Evolutionary conservation across 2,888 invertebrate species (phyloP).

Genomic region (Atethmia centrago): DNA sequence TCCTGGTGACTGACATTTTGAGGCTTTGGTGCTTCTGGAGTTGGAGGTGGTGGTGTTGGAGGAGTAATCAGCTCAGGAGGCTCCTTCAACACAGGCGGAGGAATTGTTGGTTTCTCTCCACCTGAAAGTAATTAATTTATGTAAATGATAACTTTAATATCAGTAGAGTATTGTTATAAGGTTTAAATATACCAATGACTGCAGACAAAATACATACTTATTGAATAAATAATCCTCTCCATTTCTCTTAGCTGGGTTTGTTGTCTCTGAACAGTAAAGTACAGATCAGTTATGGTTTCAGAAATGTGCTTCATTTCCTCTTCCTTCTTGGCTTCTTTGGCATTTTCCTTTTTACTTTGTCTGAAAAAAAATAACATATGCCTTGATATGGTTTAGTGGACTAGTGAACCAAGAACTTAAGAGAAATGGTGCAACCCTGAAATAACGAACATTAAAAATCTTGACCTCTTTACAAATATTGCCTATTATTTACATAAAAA

Average conservation of each 20-base stretch:
- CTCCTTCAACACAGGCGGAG: conserved; percentile 63
- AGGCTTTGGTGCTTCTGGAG: conserved; percentile 57
- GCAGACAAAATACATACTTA: conserved; percentile 72
- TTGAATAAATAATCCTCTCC: conserved; percentile 87
- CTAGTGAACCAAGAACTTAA: neutral
- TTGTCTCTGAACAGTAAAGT: conserved; percentile 94
- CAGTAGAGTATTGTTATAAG: neutral
- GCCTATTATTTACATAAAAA: neutral
- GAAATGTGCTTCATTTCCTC: conserved; percentile 92
- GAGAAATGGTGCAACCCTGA: neutral
- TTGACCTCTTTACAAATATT: neutral
- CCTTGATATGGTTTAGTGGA: neutral
- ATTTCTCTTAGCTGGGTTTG: conserved; percentile 95
- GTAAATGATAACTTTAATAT: neutral
- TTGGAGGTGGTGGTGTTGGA: conserved; percentile 28
- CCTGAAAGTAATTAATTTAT: conserved; percentile 68
- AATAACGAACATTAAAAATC: neutral
- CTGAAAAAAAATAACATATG: conserved; percentile 81
- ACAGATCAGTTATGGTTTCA: conserved; percentile 92
- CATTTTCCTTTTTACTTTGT: conserved; percentile 94
- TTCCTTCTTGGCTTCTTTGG: conserved; percentile 93
- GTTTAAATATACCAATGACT: conserved; percentile 11
- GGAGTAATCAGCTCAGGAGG: conserved; percentile 42
- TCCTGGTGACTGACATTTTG: conserved; percentile 64
- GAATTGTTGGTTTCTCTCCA: conserved; percentile 73